Evolutionary conservation across 2,113 vertebrate species (phyloP), one percentile per base, ranked within the genome.

Genomic region (human (Homo sapiens)): DNA sequence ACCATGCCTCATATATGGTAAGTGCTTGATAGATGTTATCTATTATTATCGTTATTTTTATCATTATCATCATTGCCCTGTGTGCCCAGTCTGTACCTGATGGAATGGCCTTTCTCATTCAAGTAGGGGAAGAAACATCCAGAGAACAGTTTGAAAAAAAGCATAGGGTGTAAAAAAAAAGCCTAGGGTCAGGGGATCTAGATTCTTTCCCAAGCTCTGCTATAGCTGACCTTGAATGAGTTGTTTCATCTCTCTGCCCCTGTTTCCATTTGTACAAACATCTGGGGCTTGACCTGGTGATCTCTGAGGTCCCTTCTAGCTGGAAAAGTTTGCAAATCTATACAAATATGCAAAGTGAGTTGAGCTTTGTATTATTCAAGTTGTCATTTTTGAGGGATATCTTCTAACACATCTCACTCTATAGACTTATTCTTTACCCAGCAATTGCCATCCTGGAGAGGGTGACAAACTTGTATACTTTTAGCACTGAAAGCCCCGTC

Each of bases 121-220:
- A 93, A 73, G 27, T 13, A 3, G 32, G 72, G 32, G 17, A 89
- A 86, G 45, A 96, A 23, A 35, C 30, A 86, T 50, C 22, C 50
- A 89, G 75, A 80, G 61, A 94, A 70, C 16, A 61, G n/a, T 70
- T 43, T 73, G 25, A 52, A 96, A 97, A 91, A 80, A 25, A 16
- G 23, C 4, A 30, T 45, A 22, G 13, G 59, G 14, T 64, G 0
- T 89, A 22, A 82, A 79, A 93, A 93, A 38, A 72, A 12, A 87
- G 22, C 17, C 10, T 48, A 30, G 50, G 16, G 4, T 38, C 27
- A 25, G 45, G 22, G 68, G 32, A 9, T 87, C 25, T 25, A 32
- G 68, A 50, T 40, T 82, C 45, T 50, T 94, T 43, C 40, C 40
- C 48, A 64, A 40, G 38, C 43, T 89, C 59, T 95, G 14, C 73